A percentile compares a stretch with the other conserved stretches of the same genome.
phyloP scores from a whole-genome alignment of 2,888 invertebrate genomes.

The Calameuta filiformis region DNA sequence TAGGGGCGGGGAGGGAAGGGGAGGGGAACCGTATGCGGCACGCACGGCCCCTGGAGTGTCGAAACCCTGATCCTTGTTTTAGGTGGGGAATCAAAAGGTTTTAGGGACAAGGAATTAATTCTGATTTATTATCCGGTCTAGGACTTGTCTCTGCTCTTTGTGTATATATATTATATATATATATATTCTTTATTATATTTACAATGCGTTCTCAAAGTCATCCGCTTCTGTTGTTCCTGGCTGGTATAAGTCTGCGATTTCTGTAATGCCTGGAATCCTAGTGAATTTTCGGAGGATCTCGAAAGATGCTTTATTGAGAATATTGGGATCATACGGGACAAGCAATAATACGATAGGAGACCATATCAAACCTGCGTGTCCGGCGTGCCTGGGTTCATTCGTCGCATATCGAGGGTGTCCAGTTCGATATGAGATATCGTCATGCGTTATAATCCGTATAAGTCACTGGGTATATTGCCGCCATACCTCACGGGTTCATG shows the following conservation, averaged over 20 bases:
- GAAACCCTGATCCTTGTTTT: background rate
- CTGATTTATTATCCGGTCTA: conserved; percentile 18
- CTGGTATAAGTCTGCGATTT: background rate
- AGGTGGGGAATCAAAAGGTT: background rate
- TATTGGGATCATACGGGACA: conserved; percentile 53
- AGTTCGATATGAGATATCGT: conserved; percentile 63
- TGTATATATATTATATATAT: conserved; percentile 1
- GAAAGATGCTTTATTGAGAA: conserved; percentile 36
- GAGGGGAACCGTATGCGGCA: conserved; percentile 23
- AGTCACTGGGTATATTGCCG: conserved; percentile 60
- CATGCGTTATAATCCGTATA: conserved; percentile 58
- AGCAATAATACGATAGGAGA: conserved; percentile 52
- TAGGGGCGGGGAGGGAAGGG: background rate
- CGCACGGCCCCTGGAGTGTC: conserved; percentile 15
- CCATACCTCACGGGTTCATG: conserved; percentile 56
- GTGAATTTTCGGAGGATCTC: background rate
- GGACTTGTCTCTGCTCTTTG: conserved; percentile 5
- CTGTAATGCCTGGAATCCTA: background rate
- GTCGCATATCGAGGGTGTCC: conserved; percentile 64
- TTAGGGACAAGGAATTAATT: conserved; percentile 18
- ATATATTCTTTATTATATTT: conserved; percentile 7
- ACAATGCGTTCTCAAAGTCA: background rate
- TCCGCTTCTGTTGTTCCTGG: background rate
- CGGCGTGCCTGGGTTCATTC: conserved; percentile 60
- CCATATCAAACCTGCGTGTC: conserved; percentile 52